These are phyloP conservation scores for Oreohelix idahoensis DNA, from an alignment of 1,140 invertebrate genomes.

Conservation along the genomic window DNA sequence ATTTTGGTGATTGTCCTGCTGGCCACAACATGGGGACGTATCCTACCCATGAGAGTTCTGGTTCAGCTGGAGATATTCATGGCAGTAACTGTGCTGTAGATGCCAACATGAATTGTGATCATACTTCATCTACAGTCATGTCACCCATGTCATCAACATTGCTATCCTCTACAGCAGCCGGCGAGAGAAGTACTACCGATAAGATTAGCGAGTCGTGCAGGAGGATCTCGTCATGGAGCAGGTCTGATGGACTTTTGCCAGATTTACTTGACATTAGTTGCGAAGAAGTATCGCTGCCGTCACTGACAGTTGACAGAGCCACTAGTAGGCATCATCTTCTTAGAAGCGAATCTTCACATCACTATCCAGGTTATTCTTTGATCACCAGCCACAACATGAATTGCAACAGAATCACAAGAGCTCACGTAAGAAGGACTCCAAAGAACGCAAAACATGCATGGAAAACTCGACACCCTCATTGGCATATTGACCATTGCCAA, in stretches of 20 bases:
- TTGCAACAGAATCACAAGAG: neutral
- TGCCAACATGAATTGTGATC: too few species aligned
- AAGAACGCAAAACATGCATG: neutral
- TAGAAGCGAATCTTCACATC: neutral
- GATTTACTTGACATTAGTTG: neutral
- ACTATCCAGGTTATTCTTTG: neutral
- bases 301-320: neutral
- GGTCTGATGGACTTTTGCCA: neutral
- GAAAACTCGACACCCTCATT: neutral
- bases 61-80: too few species aligned
- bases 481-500: neutral
- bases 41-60: too few species aligned
- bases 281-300: neutral
- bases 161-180: too few species aligned
- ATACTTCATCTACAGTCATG: too few species aligned
- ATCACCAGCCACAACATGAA: neutral
- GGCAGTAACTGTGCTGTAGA: too few species aligned
- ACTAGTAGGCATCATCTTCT: neutral
- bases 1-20: too few species aligned
- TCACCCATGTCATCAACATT: too few species aligned
- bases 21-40: too few species aligned
- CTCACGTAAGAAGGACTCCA: neutral
- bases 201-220: too few species aligned
- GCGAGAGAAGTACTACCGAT: too few species aligned
- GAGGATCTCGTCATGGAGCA: neutral